phyloP scores from a whole-genome alignment of 2,888 invertebrate species.

The Leptinotarsa tumamoca region DNA sequence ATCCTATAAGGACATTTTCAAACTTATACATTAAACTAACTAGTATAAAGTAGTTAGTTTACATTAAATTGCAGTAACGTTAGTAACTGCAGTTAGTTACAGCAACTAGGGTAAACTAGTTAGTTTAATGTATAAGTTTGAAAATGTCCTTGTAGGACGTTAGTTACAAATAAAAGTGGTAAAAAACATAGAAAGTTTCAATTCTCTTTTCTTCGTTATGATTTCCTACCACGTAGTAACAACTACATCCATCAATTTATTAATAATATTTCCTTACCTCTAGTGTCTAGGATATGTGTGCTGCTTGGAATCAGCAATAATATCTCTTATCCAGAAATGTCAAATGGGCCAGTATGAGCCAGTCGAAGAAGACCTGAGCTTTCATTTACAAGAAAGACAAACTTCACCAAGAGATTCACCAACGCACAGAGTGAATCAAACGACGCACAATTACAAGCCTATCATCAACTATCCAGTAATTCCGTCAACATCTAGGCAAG shows the following conservation, averaged over 20 bases:
- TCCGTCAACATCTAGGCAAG: conserved; percentile 70
- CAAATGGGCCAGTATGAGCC: conserved; percentile 72
- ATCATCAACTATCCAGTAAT: conserved; percentile 60
- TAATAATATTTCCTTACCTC: conserved; percentile 42
- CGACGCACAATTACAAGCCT: conserved; percentile 66
- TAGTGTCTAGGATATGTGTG: conserved; percentile 75
- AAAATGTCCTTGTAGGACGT: no score
- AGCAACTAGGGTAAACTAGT: no score
- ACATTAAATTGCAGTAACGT: no score
- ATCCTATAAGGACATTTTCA: no score
- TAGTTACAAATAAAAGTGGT: no score
- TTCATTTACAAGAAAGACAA: conserved; percentile 68
- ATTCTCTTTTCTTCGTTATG: no score
- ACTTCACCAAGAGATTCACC: conserved; percentile 61
- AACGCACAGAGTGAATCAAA: conserved; percentile 63
- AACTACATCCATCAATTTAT: not conserved
- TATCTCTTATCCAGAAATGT: conserved; percentile 72
- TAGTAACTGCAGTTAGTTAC: no score
- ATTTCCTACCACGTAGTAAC: not conserved
- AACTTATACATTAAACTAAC: no score
- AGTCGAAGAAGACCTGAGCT: conserved; percentile 74
- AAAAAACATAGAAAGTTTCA: no score
- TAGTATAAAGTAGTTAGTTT: no score
- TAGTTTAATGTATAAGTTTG: no score
- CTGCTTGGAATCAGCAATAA: conserved; percentile 71